These are phyloP conservation scores for Amblyjoppa proteus DNA, from an alignment of 2,888 invertebrate species.

Conservation along the genomic window DNA sequence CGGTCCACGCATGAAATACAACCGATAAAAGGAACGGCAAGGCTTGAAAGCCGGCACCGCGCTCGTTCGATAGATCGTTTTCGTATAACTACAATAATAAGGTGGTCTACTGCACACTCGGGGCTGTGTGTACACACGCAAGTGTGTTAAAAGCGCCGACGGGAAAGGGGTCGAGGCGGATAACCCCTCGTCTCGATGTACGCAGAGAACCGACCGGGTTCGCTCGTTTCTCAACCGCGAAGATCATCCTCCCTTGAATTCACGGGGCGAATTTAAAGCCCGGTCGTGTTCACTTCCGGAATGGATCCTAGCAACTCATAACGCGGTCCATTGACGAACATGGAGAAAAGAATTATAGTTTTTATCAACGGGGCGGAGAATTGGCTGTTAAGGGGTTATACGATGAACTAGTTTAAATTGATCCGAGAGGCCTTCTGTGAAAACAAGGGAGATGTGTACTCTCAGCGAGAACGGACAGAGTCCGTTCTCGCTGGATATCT, in stretches of 20 bases:
- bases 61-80: conserved; percentile 76
- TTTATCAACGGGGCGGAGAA: not conserved
- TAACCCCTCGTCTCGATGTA: conserved; percentile 52
- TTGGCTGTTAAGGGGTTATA: not conserved
- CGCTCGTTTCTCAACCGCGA: conserved; percentile 53
- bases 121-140: conserved; percentile 42
- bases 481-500: no score
- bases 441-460: not conserved
- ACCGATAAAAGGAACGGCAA: conserved; percentile 77
- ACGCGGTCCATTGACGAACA: conserved; percentile 24
- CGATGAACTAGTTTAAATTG: not conserved
- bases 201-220: conserved; percentile 26
- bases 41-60: conserved; percentile 71
- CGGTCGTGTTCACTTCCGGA: conserved; percentile 55
- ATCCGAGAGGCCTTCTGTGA: not conserved
- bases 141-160: conserved; percentile 78
- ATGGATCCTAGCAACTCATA: conserved; percentile 22
- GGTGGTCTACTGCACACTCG: conserved; percentile 34
- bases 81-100: conserved; percentile 67
- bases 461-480: no score
- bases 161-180: conserved; percentile 65
- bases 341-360: not conserved
- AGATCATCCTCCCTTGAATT: conserved; percentile 51
- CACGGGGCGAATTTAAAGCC: conserved; percentile 16
- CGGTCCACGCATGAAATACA: conserved; percentile 75